These are phyloP conservation scores for Stomatorhinus walkeri DNA, from an alignment of 2,797 vertebrate genomes.

Conservation along the genomic window DNA sequence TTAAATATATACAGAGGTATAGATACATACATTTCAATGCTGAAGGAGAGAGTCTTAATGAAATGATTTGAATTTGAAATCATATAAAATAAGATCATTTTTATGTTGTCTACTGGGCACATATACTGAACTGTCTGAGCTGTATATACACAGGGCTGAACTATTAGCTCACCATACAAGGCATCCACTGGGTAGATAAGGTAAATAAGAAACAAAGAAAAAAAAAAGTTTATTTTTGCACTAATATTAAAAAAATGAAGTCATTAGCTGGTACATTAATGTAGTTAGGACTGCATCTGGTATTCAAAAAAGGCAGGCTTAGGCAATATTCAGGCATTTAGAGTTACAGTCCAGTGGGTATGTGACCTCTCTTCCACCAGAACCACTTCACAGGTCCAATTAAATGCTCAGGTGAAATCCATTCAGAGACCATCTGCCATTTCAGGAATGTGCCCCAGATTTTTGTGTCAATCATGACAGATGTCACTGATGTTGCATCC, in stretches of 20 bases:
- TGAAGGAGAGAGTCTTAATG: background rate
- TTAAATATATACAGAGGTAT: background rate
- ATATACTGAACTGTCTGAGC: no score
- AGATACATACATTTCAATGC: background rate
- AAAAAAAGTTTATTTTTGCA: background rate
- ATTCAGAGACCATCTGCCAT: background rate
- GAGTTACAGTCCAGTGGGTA: background rate
- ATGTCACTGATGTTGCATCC: background rate
- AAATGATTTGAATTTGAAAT: background rate
- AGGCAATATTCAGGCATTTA: background rate
- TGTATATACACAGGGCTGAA: background rate
- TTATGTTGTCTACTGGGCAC: background rate
- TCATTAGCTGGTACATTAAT: background rate
- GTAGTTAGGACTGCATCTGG: background rate
- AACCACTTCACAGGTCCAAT: background rate
- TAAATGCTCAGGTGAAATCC: slow-evolving; percentile 11
- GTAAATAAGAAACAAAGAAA: background rate
- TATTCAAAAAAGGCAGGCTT: background rate
- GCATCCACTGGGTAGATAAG: background rate
- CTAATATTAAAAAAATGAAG: background rate
- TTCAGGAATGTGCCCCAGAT: background rate
- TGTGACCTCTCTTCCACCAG: background rate
- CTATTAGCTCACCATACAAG: background rate
- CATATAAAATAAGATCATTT: background rate
- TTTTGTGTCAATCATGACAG: background rate